These are phyloP conservation scores for Deilephila porcellus DNA, from an alignment of 2,888 invertebrate species.

Conservation along the genomic window DNA sequence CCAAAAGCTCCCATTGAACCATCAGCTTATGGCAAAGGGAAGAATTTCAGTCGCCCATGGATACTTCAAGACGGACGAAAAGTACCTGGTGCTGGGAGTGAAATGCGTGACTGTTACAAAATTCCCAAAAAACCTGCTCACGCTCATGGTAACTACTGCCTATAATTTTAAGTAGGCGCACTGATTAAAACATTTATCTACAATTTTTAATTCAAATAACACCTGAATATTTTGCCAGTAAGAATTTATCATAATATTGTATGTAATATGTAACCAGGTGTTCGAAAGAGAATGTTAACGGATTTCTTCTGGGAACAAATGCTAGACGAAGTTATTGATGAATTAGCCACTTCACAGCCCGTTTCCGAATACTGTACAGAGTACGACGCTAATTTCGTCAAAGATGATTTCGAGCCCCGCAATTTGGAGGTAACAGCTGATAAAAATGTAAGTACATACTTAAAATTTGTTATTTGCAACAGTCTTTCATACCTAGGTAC, in stretches of 20 bases:
- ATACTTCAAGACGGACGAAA: conserved; percentile 76
- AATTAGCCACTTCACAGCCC: conserved; percentile 66
- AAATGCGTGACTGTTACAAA: conserved; percentile 67
- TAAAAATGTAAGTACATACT: conserved; percentile 57
- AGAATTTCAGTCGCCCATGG: conserved; percentile 74
- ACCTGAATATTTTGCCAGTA: too few species aligned
- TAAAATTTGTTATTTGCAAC: background rate
- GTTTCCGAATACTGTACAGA: conserved; percentile 74
- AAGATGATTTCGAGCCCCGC: conserved; percentile 71
- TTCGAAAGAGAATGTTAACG: conserved; percentile 73
- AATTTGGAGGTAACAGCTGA: conserved; percentile 69
- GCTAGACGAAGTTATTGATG: conserved; percentile 79
- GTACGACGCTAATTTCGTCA: conserved; percentile 72
- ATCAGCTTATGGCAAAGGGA: conserved; percentile 71
- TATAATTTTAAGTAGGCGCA: too few species aligned
- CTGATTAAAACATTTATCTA: too few species aligned
- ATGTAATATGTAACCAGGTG: conserved; percentile 51
- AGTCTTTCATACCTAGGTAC: background rate
- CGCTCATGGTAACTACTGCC: conserved; percentile 54
- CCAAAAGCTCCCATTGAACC: conserved; percentile 75
- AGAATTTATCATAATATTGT: background rate
- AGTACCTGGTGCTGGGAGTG: conserved; percentile 67
- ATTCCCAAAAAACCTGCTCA: conserved; percentile 61
- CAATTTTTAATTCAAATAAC: too few species aligned
- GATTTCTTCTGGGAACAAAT: conserved; percentile 82